A percentile compares a stretch with the other conserved stretches of the same genome.
Evolutionary conservation across 2,113 vertebrate species (phyloP).

Genomic region (Ellobius talpinus): DNA sequence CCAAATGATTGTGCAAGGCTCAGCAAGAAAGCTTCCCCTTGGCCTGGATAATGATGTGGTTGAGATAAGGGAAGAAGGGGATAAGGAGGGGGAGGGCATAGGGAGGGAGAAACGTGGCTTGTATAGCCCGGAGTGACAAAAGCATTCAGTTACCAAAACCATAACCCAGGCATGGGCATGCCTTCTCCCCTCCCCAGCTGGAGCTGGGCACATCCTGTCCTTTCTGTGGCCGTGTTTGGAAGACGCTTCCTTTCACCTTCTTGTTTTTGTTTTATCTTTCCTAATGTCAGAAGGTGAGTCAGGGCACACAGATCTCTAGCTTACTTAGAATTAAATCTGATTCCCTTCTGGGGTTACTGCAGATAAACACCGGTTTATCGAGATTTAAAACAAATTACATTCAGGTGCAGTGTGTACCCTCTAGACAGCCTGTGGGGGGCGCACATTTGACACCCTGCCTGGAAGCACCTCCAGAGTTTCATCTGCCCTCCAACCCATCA

Average conservation of each 20-base stretch:
- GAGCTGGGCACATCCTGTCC: neutral
- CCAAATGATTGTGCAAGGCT: neutral
- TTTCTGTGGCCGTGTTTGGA: neutral
- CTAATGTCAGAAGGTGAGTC: neutral
- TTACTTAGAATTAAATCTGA: slow-evolving; percentile 44
- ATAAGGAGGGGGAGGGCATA: too few species aligned
- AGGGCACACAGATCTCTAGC: neutral
- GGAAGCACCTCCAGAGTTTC: neutral
- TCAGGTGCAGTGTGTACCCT: neutral
- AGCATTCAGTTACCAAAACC: neutral
- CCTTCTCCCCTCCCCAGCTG: rapidly evolving
- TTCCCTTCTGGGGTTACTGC: neutral
- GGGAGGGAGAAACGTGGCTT: neutral
- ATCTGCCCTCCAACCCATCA: neutral
- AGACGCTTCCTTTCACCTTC: neutral
- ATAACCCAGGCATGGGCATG: neutral
- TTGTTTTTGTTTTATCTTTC: neutral
- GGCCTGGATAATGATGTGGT: neutral
- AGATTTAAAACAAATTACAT: slow-evolving; percentile 57
- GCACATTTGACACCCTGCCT: neutral
- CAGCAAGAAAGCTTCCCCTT: neutral
- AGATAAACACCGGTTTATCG: neutral
- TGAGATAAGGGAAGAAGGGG: neutral
- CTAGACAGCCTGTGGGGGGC: neutral
- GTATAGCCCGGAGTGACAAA: neutral